Conservation (phyloP, 2,113 vertebrate genomes). For the Seriola aureovittata region DNA sequence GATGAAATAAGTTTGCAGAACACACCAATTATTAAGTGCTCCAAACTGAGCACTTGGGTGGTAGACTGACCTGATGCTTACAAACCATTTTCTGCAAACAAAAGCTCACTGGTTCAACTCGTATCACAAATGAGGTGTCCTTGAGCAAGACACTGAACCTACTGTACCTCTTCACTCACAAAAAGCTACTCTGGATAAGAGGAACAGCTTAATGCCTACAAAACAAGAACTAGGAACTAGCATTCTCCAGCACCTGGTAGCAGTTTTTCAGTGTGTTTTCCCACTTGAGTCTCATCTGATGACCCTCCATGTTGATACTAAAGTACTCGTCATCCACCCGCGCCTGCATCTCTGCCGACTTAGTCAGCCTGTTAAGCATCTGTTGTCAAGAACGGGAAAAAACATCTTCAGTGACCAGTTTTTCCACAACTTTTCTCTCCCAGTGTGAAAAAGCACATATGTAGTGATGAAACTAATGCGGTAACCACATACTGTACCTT, state of each 20-base stretch:
- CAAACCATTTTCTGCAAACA: conserved; percentile 15
- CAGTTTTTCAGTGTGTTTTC: conserved; percentile 89
- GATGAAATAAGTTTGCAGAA: background rate
- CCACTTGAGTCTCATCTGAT: conserved; percentile 89
- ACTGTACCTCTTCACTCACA: background rate
- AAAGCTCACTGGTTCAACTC: conserved; percentile 20
- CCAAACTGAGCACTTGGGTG: background rate
- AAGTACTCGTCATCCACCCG: conserved; percentile 91
- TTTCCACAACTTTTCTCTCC: background rate
- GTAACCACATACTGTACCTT: conserved; percentile 77
- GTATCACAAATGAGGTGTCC: conserved; percentile 9
- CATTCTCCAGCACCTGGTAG: conserved; percentile 82
- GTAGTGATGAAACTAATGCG: background rate
- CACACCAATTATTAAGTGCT: background rate
- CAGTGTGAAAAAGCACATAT: background rate
- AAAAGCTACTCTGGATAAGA: conserved; percentile 11
- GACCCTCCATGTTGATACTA: conserved; percentile 87
- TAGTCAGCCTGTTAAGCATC: conserved; percentile 91
- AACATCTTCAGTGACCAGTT: background rate
- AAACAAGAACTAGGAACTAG: conserved; percentile 17
- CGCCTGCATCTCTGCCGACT: conserved; percentile 87
- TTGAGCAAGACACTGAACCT: conserved; percentile 21
- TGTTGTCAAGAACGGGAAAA: conserved; percentile 50
- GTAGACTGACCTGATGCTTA: background rate
- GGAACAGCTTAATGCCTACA: conserved; percentile 56